Evolutionary conservation across 2,888 invertebrate genomes (phyloP).

Genomic region (Eurytoma adleriae): DNA sequence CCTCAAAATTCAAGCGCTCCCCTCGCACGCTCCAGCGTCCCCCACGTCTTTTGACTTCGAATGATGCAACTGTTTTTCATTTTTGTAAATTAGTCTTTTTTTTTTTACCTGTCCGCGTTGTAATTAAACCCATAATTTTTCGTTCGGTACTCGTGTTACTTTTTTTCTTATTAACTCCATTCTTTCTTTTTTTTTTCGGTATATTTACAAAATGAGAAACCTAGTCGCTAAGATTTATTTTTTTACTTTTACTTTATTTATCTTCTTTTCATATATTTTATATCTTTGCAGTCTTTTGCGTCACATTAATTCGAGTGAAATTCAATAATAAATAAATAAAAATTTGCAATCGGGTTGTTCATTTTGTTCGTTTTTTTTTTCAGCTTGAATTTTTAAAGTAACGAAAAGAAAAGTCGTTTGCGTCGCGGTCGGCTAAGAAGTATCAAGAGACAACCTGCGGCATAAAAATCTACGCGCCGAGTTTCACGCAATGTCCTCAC

Average conservation of each 20-base stretch:
- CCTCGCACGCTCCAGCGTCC: constrained; percentile 28
- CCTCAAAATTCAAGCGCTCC: neutral
- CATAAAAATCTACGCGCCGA: constrained; percentile 35
- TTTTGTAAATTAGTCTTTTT: constrained; percentile 22
- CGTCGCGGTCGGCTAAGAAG: constrained; percentile 44
- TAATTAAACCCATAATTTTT: constrained; percentile 21
- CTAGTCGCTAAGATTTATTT: constrained; percentile 48
- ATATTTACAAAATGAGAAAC: constrained; percentile 62
- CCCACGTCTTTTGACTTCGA: constrained; percentile 38
- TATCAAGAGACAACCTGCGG: constrained; percentile 52
- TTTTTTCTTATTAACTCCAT: constrained; percentile 21
- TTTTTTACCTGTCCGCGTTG: constrained; percentile 1
- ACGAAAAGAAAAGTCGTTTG: constrained; percentile 46
- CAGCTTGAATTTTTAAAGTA: constrained; percentile 5
- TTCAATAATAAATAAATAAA: neutral
- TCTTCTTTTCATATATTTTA: constrained; percentile 40
- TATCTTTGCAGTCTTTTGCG: constrained; percentile 63
- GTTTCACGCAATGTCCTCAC: constrained; percentile 9
- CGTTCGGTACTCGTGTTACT: constrained; percentile 38
- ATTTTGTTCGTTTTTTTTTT: neutral
- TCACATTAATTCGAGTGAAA: constrained; percentile 60
- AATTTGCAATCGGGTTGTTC: too few species aligned
- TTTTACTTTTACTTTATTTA: neutral
- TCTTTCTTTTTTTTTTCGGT: constrained; percentile 20
- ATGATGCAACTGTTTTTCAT: constrained; percentile 28